Evolutionary conservation across 2,113 vertebrate species (phyloP), one percentile per base, ranked within the genome.

Genomic region (Arvicanthis niloticus): DNA sequence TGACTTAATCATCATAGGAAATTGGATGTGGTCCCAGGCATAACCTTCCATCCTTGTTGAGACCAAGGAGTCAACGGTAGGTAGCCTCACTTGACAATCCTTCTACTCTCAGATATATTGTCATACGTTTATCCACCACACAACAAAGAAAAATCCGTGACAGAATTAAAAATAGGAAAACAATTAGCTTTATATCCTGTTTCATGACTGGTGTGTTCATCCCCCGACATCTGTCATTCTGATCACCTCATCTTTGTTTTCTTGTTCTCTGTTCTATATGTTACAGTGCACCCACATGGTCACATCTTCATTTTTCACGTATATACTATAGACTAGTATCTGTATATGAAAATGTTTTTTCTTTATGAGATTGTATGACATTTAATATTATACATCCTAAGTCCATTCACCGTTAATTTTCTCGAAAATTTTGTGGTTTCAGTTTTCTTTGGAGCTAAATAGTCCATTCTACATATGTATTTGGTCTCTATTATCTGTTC

Each of bases 1-100:
- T 81, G 68, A 58, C 56, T 42, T 88, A 58, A 86, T 73, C 58
- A 84, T 22, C 34, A 65, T 68, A 77, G 87, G 78, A 96, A 81
- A 16, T 42, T 62, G 81, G 65, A 91, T 40, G 26, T 3, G 2
- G 51, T 75, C 37, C 53, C 68, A 76, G 65, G 78, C 34, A 42
- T 87, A 75, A 91, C 91, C 48, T 53, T 88, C 42, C 29, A 42
- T 21, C 51, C 17, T 5, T 45, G 60, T 70, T 4, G 21, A 88
- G 78, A 75, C 80, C 56, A 19, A 37, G 45, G 34, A 16, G 72
- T 62, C 86, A 51, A 48, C 40, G 58, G 31, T 56, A 62, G 58
- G 31, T 56, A 62, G 48, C 70, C 53, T 84, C 24, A 5, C 51
- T 96, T 88, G 42, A 65, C 93, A 88, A 56, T 7, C 48, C 48